phyloP scores from a whole-genome alignment of 2,113 vertebrate genomes.

The Piaya cayana region DNA sequence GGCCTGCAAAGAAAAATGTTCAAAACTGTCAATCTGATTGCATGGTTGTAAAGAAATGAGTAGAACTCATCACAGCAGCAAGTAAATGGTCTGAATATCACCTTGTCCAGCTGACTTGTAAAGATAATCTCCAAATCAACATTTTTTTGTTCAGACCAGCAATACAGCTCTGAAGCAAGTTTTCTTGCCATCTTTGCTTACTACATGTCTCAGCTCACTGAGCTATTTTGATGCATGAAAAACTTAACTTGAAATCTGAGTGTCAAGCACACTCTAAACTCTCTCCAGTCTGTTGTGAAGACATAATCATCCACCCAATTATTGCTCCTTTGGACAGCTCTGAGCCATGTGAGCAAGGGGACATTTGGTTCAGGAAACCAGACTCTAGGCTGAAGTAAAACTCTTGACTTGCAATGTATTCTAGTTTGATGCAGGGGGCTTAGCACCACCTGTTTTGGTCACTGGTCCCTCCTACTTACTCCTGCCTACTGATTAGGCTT shows the following conservation, averaged over 20 bases:
- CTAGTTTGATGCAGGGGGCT: not conserved
- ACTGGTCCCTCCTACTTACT: not conserved
- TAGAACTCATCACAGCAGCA: not conserved
- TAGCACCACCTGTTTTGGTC: not conserved
- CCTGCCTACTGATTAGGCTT: not conserved
- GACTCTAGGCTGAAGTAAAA: not conserved
- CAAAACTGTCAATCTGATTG: not conserved
- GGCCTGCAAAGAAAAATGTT: slow-evolving; percentile 54
- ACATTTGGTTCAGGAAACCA: not conserved
- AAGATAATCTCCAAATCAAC: not conserved
- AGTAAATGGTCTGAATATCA: not conserved
- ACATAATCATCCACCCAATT: fast-evolving
- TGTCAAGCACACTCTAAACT: not conserved
- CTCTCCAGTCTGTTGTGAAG: not conserved
- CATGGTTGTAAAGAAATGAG: not conserved
- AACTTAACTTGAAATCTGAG: not conserved
- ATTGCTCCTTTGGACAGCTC: not conserved
- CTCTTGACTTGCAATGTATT: not conserved
- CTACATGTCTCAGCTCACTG: not conserved
- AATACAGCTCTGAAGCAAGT: not conserved
- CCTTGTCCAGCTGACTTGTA: not conserved
- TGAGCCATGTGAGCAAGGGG: not conserved
- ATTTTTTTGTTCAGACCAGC: not conserved
- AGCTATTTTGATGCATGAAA: not conserved
- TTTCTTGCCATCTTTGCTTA: not conserved